A percentile compares a stretch with the other conserved stretches of the same genome.
These are phyloP conservation scores for Conus canariensis DNA, from an alignment of 2,888 invertebrate genomes.

Conservation along the genomic window DNA sequence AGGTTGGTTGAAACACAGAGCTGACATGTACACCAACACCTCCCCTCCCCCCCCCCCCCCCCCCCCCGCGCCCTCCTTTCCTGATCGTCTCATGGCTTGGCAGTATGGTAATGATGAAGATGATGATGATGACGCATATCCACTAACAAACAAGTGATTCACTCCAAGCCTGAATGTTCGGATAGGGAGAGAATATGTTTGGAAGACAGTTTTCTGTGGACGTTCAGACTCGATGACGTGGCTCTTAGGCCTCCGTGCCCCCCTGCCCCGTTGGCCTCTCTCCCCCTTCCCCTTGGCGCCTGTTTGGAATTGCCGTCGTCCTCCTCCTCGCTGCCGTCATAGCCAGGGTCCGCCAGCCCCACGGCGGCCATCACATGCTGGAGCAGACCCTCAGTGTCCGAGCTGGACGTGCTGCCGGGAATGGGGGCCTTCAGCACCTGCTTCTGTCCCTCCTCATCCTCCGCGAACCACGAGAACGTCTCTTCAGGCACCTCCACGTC, in stretches of 20 bases:
- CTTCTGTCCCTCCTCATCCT: conserved; percentile 66
- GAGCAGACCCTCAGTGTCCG: conserved; percentile 49
- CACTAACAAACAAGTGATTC: neutral
- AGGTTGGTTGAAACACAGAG: neutral
- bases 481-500: conserved; percentile 58
- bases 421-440: conserved; percentile 57
- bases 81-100: neutral
- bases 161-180: conserved; percentile 47
- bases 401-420: conserved; percentile 55
- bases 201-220: conserved; percentile 44
- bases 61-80: no score
- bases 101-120: neutral
- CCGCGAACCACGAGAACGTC: conserved; percentile 55
- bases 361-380: conserved; percentile 35
- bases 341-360: neutral
- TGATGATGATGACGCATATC: neutral
- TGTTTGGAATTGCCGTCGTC: neutral
- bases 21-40: neutral
- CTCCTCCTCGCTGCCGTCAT: conserved; percentile 16
- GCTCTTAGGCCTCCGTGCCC: conserved; percentile 51
- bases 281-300: conserved; percentile 47
- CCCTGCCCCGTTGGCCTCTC: conserved; percentile 50
- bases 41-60: no score
- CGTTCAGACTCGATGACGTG: conserved; percentile 39
- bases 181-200: conserved; percentile 44